Base-by-base conservation (phyloP, 2,113 vertebrate genomes). In the Datnioides undecimradiatus region DNA sequence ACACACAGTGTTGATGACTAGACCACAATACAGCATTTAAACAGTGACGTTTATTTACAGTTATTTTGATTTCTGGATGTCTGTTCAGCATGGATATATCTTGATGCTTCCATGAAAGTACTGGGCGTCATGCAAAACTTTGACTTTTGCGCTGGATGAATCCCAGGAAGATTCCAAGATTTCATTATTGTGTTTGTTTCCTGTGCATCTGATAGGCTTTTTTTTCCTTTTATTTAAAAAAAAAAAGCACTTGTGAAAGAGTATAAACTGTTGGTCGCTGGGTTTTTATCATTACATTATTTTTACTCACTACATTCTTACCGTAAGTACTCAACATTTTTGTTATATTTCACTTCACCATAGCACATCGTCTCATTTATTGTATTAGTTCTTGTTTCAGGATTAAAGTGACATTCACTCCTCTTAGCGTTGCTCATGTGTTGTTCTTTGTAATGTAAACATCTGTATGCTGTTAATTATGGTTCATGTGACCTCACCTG, bases 391-490 rank as follows among this genome's bases (percentile, higher is more conserved):
- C 36, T 71, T 70, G 76, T 89, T 92, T 62, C 76, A 73, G 79
- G 73, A 94, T 90, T 93, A 94, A 94, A 94, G 72, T 86, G 85
- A 90, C 41, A 86, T 85, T 91, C 88, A 90, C 81, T 86, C 76
- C 73, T 71, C 65, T 43, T 54, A 8, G 46, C 38, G 31, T 77
- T 68, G 82, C 54, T 46, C 45, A 0, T 58, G 41, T 73, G n/a
- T 75, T 27, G 9, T 68, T 87, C 67, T 41, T 71, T 58, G 17
- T 34, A 8, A 31, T 14, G 33, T n/a, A 31, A 31, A 46, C 4
- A 8, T 40, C 25, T 23, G n/a, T 34, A 6, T 57, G 40, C 27
- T n/a, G 10, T 27, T 55, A 54, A 63, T 58, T 62, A 58, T 3
- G 7, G 8, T 54, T 80, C 1, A 66, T 74, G 49, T 54, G 41